These are phyloP conservation scores for Gnathonemus echidnorhynchus DNA, from an alignment of 2,113 vertebrate genomes.

Conservation along the genomic window DNA sequence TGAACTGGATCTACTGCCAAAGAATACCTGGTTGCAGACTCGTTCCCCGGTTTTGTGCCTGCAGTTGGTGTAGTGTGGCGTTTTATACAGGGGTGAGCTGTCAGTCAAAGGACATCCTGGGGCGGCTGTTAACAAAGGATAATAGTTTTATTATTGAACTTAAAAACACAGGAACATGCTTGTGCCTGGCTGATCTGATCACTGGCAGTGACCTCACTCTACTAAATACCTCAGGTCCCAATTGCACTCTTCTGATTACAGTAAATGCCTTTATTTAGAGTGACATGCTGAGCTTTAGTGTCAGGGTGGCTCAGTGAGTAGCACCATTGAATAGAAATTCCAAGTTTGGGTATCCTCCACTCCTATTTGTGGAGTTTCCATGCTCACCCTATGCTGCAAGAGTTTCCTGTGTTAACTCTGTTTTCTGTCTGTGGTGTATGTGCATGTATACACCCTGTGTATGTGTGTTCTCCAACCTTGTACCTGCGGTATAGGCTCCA, in stretches of 20 bases:
- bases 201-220: conserved; percentile 7
- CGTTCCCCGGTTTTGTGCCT: background rate
- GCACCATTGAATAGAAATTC: background rate
- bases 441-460: background rate
- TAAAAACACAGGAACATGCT: background rate
- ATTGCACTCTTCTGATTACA: background rate
- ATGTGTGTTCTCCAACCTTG: background rate
- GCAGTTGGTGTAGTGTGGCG: background rate
- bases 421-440: background rate
- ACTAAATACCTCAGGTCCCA: background rate
- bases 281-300: background rate
- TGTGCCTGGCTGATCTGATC: background rate
- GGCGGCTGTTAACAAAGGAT: background rate
- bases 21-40: background rate
- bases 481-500: background rate
- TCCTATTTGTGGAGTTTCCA: background rate
- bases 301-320: background rate
- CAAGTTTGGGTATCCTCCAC: background rate
- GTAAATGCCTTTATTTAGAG: background rate
- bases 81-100: conserved; percentile 10
- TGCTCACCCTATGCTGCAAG: background rate
- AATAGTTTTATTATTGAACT: background rate
- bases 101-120: background rate
- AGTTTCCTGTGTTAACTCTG: background rate
- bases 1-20: background rate